Conservation (phyloP, 1,140 invertebrate genomes). For the Leptinotarsa undecemlineata region DNA sequence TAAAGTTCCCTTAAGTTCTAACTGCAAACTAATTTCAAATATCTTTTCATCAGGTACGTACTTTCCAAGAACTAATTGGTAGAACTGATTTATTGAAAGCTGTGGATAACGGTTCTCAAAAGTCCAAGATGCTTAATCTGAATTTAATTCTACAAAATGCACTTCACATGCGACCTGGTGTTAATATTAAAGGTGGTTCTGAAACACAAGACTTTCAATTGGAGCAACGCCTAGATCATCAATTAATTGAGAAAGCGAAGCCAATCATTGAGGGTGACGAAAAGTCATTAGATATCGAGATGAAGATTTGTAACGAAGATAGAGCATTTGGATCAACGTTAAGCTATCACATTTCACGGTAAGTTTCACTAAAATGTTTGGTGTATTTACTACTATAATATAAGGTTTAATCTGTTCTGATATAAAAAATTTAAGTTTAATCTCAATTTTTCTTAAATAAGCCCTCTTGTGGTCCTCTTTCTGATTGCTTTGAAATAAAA, state of each 20-base stretch:
- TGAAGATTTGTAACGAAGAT: constrained; percentile 89
- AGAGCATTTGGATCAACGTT: constrained; percentile 91
- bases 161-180: constrained; percentile 82
- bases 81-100: constrained; percentile 86
- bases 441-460: neutral
- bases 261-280: constrained; percentile 75
- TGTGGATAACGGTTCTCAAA: constrained; percentile 64
- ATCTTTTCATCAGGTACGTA: constrained; percentile 35
- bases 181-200: constrained; percentile 90
- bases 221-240: constrained; percentile 86
- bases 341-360: constrained; percentile 93
- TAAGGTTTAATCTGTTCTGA: neutral
- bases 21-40: neutral
- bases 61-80: constrained; percentile 84
- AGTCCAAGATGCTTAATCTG: constrained; percentile 86
- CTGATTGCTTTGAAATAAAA: too few relatives aligned
- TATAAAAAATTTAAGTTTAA: neutral
- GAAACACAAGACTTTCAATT: constrained; percentile 88
- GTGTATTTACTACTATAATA: too few relatives aligned
- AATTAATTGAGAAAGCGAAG: constrained; percentile 75
- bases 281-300: constrained; percentile 71
- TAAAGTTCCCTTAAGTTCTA: too few relatives aligned
- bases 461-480: too few relatives aligned
- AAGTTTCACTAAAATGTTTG: constrained; percentile 51
- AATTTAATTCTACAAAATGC: constrained; percentile 87